Evolutionary conservation across 2,888 invertebrate genomes (phyloP).

Genomic region (Asteroscopus sphinx): DNA sequence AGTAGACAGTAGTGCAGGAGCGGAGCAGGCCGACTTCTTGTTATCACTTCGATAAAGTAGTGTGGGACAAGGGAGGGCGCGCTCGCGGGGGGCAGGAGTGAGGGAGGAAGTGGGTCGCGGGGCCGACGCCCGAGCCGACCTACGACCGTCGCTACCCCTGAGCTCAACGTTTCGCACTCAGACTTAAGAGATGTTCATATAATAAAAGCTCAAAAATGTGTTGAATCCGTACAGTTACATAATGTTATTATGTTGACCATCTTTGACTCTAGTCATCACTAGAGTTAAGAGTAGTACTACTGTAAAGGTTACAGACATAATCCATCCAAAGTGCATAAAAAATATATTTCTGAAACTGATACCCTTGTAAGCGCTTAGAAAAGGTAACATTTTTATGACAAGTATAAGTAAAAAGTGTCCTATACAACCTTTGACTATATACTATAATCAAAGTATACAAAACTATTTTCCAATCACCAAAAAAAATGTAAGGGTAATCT

Average conservation of each 20-base stretch:
- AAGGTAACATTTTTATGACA: too few relatives aligned
- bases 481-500: too few relatives aligned
- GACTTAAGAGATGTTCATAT: slow-evolving; percentile 53
- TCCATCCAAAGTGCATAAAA: too few relatives aligned
- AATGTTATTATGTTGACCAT: slow-evolving; percentile 9
- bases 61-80: slow-evolving; percentile 64
- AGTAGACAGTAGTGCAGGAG: too few relatives aligned
- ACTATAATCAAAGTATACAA: too few relatives aligned
- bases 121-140: slow-evolving; percentile 84
- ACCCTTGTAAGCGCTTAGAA: too few relatives aligned
- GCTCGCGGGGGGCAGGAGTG: slow-evolving; percentile 60
- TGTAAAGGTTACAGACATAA: too few relatives aligned
- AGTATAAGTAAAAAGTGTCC: too few relatives aligned
- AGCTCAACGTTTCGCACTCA: slow-evolving; percentile 65
- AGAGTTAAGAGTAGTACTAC: too few relatives aligned
- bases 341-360: too few relatives aligned
- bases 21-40: slow-evolving; percentile 68
- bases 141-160: slow-evolving; percentile 74
- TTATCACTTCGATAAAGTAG: slow-evolving; percentile 82
- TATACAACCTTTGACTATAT: too few relatives aligned
- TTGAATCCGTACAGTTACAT: slow-evolving; percentile 25
- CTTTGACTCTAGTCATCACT: background rate
- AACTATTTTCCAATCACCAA: too few relatives aligned
- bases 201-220: slow-evolving; percentile 30
- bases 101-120: slow-evolving; percentile 83